phyloP scores from a whole-genome alignment of 2,888 invertebrate genomes.

The Phlogophora meticulosa region DNA sequence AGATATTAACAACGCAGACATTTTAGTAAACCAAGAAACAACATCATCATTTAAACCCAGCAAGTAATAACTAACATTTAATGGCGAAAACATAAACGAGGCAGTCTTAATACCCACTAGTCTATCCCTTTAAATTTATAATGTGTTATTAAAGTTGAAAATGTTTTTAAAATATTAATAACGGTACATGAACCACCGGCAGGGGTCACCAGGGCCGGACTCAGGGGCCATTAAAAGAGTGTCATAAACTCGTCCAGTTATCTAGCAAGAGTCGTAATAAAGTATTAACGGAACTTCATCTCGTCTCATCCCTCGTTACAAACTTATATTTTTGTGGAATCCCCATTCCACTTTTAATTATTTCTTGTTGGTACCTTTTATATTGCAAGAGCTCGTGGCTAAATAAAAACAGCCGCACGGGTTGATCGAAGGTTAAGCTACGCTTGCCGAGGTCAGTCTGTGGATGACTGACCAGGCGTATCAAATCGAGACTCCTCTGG shows the following conservation, averaged over 20 bases:
- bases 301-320: conserved; percentile 64
- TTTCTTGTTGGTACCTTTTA: conserved; percentile 34
- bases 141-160: conserved; percentile 68
- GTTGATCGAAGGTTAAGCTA: too few relatives aligned
- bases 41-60: background rate
- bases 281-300: conserved; percentile 76
- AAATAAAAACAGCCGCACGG: too few relatives aligned
- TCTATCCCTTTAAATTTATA: conserved; percentile 62
- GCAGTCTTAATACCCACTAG: conserved; percentile 38
- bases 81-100: conserved; percentile 32
- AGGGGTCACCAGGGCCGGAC: conserved; percentile 70
- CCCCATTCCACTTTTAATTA: conserved; percentile 56
- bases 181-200: conserved; percentile 51
- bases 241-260: conserved; percentile 82
- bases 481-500: too few relatives aligned
- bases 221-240: conserved; percentile 81
- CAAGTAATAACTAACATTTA: conserved; percentile 18
- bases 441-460: too few relatives aligned
- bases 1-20: background rate
- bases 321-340: conserved; percentile 53
- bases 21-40: background rate
- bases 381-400: background rate
- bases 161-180: conserved; percentile 71
- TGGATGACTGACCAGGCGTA: too few relatives aligned
- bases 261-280: conserved; percentile 81